phyloP scores from a whole-genome alignment of 2,888 invertebrate species.

The Hemistola chrysoprasaria region DNA sequence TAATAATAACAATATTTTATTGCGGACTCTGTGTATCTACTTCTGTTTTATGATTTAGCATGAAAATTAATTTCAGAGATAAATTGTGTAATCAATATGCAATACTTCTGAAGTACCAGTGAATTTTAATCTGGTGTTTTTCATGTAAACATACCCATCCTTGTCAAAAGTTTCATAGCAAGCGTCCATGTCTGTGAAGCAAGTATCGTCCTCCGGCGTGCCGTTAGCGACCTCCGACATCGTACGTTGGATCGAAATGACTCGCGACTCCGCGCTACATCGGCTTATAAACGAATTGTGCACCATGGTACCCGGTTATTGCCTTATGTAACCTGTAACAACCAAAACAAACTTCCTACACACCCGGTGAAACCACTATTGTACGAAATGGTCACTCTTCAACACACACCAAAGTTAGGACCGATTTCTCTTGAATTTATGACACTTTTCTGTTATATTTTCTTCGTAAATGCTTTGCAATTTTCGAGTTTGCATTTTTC shows the following conservation, averaged over 20 bases:
- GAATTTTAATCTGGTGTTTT: constrained; percentile 2
- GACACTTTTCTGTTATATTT: neutral
- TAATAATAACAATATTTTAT: too few species aligned
- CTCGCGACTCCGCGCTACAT: constrained; percentile 49
- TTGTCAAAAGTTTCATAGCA: constrained; percentile 96
- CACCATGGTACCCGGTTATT: constrained; percentile 56
- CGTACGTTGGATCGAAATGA: constrained; percentile 72
- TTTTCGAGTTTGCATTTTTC: too few species aligned
- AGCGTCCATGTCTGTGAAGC: constrained; percentile 90
- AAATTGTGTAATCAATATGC: too few species aligned
- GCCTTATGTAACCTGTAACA: constrained; percentile 45
- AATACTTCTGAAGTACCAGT: too few species aligned
- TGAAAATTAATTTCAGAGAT: too few species aligned
- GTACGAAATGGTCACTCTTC: neutral
- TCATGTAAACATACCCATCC: constrained; percentile 86
- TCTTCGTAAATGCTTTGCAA: neutral
- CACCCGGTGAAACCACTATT: constrained; percentile 3
- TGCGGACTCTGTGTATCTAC: too few species aligned
- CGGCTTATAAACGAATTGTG: constrained; percentile 65
- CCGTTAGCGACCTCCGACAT: constrained; percentile 72
- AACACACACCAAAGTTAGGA: neutral
- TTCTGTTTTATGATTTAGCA: too few species aligned
- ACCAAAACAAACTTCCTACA: constrained; percentile 35
- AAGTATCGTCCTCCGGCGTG: constrained; percentile 72
- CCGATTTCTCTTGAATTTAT: neutral